Evolutionary conservation across 2,113 vertebrate genomes (phyloP).

Genomic region (Orycteropus afer): DNA sequence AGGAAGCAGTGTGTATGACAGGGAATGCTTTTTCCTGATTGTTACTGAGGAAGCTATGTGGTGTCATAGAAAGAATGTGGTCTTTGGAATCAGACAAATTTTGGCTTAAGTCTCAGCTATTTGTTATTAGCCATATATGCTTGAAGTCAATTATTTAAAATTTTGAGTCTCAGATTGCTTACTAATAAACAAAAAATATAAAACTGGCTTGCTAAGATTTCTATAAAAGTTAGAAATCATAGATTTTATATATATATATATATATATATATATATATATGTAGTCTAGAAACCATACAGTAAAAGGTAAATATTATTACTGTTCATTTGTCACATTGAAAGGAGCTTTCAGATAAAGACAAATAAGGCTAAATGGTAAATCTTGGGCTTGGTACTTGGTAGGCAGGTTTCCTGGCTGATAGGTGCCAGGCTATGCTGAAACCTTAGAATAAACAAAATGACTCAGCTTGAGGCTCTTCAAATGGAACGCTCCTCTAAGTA

Average conservation of each 20-base stretch:
- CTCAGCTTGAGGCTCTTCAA: neutral
- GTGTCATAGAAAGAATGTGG: neutral
- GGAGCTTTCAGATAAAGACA: neutral
- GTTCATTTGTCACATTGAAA: neutral
- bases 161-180: conserved; percentile 24
- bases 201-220: neutral
- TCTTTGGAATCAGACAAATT: neutral
- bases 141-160: conserved; percentile 1
- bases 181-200: neutral
- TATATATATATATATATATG: neutral
- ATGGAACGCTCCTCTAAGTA: neutral
- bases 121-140: neutral
- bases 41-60: neutral
- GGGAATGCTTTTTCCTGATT: neutral
- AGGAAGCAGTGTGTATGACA: neutral
- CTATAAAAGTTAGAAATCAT: neutral
- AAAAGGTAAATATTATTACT: neutral
- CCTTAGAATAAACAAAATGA: neutral
- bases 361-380: neutral
- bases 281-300: neutral
- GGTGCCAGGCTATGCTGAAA: neutral
- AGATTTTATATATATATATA: neutral
- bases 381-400: neutral
- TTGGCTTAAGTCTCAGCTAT: neutral
- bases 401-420: neutral